A percentile compares a stretch with the other conserved stretches of the same genome.
Conservation (phyloP, 2,113 vertebrate genomes). For the Tupaia tana region DNA sequence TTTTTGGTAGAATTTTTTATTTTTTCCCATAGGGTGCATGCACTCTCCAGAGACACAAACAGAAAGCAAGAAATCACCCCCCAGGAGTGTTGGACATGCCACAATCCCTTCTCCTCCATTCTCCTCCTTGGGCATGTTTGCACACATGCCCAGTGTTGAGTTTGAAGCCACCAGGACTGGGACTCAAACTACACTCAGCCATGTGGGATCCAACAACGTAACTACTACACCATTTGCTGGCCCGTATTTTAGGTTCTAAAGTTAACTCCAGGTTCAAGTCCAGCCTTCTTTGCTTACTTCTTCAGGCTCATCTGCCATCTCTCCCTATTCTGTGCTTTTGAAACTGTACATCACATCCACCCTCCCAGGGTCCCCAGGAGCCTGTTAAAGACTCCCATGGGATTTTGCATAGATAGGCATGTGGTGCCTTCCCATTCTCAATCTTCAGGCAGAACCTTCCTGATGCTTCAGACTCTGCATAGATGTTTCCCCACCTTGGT, state of each 20-base stretch:
- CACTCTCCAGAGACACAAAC: too few relatives aligned
- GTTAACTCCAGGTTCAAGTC: not conserved
- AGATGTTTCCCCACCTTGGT: not conserved
- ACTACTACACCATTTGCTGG: too few relatives aligned
- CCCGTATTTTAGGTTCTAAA: not conserved
- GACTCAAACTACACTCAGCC: too few relatives aligned
- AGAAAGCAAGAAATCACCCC: too few relatives aligned
- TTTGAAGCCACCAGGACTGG: too few relatives aligned
- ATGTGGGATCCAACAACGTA: too few relatives aligned
- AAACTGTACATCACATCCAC: not conserved
- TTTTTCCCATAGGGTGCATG: too few relatives aligned
- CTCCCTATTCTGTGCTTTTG: not conserved
- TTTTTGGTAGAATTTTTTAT: too few relatives aligned
- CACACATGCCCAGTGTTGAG: too few relatives aligned
- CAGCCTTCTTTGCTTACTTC: not conserved
- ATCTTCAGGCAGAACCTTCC: not conserved
- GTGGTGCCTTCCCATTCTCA: not conserved
- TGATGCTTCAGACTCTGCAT: not conserved
- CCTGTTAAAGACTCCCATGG: not conserved
- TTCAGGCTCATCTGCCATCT: not conserved
- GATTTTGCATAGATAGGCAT: not conserved
- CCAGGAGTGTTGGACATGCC: too few relatives aligned
- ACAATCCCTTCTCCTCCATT: too few relatives aligned
- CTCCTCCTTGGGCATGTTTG: too few relatives aligned
- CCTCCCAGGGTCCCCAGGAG: not conserved